Base-by-base conservation (phyloP, 2,888 invertebrate genomes). In the Meiosimyza decipiens region DNA sequence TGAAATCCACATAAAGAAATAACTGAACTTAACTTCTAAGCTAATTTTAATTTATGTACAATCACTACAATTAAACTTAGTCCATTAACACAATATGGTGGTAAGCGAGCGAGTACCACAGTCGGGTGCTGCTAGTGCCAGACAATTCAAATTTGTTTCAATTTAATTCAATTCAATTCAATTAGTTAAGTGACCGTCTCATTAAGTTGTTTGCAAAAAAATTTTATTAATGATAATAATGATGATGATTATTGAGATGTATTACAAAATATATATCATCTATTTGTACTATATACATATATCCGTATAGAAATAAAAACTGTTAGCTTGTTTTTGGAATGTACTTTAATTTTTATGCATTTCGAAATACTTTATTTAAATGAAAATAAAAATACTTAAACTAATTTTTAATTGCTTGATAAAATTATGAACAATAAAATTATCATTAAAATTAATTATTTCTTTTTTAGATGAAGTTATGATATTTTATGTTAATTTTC, bases 401-500 rank as follows among this genome's bases (percentile, higher is more conserved):
- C 51, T 67, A 33, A 47, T 60, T 4, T 9, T 69, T 60, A 51
- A 69, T n/a, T 52, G 69, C 51, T 69, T 40, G 18, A 62, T 33
- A 22, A 52, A 33, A 52, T 49, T 52, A 28, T 62, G 69, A 60
- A 69, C 51, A 69, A 69, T 69, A 69, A 69, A 67, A 62, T 50
- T 18, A 33, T 40, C 52, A 52, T 62, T 60, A 6, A 52, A 47
- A 69, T 28, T 7, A 57, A 55, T 9, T 9, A 40, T 1, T 9
- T 6, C 9, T 40, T 40, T 40, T 9, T 40, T 9, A 7, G 9
- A 4, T 40, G 6, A 40, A 40, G 9, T 40, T 40, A 9, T 40
- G 1, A 1, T 7, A 6, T 7, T 40, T 40, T 40, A 40, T 40
- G 40, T 40, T 6, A 40, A 40, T 40, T 40, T 40, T 40, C 9